Percentiles rank a stretch among this genome's conserved stretches.
Evolutionary conservation across 2,888 invertebrate species (phyloP).

Genomic region (Myopa tessellatipennis): DNA sequence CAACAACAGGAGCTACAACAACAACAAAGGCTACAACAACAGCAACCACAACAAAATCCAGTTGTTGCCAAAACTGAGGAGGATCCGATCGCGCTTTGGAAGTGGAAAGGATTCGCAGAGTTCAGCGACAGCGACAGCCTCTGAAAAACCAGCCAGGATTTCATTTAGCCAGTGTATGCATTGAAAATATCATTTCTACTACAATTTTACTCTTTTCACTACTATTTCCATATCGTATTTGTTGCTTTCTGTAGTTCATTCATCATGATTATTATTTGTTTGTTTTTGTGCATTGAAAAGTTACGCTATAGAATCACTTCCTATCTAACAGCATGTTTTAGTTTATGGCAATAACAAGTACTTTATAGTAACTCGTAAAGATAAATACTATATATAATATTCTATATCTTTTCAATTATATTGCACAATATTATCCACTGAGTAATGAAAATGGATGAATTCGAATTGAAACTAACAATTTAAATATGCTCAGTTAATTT

Average conservation of each 20-base stretch:
- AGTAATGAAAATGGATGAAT: too few relatives aligned
- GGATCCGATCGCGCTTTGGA: too few relatives aligned
- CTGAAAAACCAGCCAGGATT: slow-evolving; percentile 18
- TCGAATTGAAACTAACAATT: too few relatives aligned
- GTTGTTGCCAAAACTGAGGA: slow-evolving; percentile 2
- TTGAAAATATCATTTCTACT: slow-evolving; percentile 22
- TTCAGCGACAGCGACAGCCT: slow-evolving; percentile 40
- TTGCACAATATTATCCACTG: too few relatives aligned
- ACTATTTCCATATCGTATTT: not conserved
- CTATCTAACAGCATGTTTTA: too few relatives aligned
- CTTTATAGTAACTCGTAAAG: too few relatives aligned
- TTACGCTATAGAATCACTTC: not conserved
- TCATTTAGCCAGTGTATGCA: slow-evolving; percentile 37
- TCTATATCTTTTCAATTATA: too few relatives aligned
- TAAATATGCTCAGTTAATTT: too few relatives aligned
- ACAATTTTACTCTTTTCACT: not conserved
- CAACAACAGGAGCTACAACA: slow-evolving; percentile 9
- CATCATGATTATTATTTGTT: not conserved
- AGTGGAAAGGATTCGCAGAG: not conserved
- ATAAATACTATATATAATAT: too few relatives aligned
- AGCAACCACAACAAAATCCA: slow-evolving; percentile 39
- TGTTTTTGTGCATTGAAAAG: not conserved
- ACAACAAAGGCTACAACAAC: slow-evolving; percentile 34
- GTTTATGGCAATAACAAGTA: too few relatives aligned
- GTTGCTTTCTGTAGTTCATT: not conserved